Percentiles rank a stretch among this genome's conserved stretches.
These are phyloP conservation scores for Muntiacus reevesi DNA, from an alignment of 2,113 vertebrate genomes.

Conservation along the genomic window DNA sequence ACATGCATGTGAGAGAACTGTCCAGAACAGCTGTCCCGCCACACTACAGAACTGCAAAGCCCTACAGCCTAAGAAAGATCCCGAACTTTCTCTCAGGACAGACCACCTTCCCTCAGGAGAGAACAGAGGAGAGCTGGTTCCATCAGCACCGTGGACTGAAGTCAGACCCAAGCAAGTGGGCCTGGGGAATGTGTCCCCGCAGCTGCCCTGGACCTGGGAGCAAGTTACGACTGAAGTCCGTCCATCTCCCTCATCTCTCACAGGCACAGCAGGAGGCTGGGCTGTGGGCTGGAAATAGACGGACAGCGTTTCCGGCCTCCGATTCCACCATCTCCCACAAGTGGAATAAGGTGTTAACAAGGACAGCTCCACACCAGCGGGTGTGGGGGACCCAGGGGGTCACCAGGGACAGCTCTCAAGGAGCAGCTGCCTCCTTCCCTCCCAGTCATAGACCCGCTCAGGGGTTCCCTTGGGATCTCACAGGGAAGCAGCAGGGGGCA, in stretches of 20 bases:
- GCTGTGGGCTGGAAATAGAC: background rate
- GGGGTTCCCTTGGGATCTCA: background rate
- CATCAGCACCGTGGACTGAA: background rate
- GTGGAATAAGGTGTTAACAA: background rate
- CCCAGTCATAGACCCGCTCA: fast-evolving
- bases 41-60: background rate
- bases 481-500: background rate
- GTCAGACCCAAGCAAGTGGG: background rate
- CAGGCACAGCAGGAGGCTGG: background rate
- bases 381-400: fast-evolving
- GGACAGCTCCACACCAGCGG: background rate
- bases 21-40: no score
- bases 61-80: background rate
- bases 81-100: background rate
- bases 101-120: background rate
- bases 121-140: background rate
- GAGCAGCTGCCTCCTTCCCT: background rate
- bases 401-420: background rate
- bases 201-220: background rate
- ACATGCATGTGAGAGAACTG: background rate
- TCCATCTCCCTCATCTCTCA: background rate
- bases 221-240: background rate
- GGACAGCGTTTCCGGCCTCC: background rate
- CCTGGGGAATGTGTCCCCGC: fast-evolving
- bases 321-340: background rate